Evolutionary conservation across 2,113 vertebrate genomes (phyloP), one percentile per base, ranked within the genome.

Genomic region (Peucedramus taeniatus): DNA sequence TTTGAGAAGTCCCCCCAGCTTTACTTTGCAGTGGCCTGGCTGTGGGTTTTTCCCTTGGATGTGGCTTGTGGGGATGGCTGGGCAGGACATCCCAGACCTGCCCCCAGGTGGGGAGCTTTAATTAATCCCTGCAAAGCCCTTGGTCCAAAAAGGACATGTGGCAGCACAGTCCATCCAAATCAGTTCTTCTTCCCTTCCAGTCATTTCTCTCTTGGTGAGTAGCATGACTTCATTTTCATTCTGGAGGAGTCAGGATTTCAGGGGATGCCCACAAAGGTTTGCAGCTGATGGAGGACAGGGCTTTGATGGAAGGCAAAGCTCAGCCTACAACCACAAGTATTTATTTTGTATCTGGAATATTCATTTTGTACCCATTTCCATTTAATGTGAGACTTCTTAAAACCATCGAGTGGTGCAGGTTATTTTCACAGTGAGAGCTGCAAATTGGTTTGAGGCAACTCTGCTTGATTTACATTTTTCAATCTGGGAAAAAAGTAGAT

Each of bases 401-500:
- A 96, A 61, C 78, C 93, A 91, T 87, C 90, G 56, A 96, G 94
- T 91, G 91, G 94, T 57, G 83, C 45, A 72, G 96, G 95, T 96
- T 96, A 92, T 97, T 97, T 97, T 95, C 96, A 92, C 95, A 92
- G 96, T 66, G 71, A 94, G 96, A 94, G 89, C 92, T 95, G 96
- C 94, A 97, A 94, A 95, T 92, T 87, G 94, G 84, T 93, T 95
- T 11, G 45, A 86, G 87, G 93, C 93, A 87, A 69, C 93, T 94
- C 93, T 35, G 94, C 76, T 95, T 95, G 91, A 97, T 97, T 97
- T 95, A 94, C 96, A 94, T 97, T 96, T 97, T 97, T 96, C 96
- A 97, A 95, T 97, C 94, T 96, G 85, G 63, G 21, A 75, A 86
- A 74, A 51, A n/a, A 66, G 78, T 10, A 95, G 94, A 97, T 97